Base-by-base conservation (phyloP, 2,888 invertebrate species). In the Automeris io region DNA sequence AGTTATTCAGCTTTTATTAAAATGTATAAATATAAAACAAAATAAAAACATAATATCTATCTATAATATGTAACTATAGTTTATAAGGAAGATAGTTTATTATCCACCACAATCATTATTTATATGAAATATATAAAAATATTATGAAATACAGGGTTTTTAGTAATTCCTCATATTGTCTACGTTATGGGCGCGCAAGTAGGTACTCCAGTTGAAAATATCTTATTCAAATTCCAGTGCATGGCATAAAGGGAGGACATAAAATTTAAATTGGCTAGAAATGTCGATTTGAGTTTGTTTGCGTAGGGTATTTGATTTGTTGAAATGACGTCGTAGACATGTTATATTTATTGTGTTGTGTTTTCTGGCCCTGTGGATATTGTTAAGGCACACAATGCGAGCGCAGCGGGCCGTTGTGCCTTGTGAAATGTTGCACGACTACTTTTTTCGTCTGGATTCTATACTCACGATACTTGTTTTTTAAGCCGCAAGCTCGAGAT, bases 391-490 rank as follows among this genome's bases (percentile, higher is more conserved):
- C 85, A 85, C 83, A 86, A 86, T 80, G 73, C 72, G 66, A 75
- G 76, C 76, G 80, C 81, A 79, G 67, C 80, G 74, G 81, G 83
- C 85, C 85, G 82, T 74, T 80, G 86, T 73, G 83, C 83, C 80
- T 78, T 76, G 80, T 82, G 83, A 85, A 85, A 86, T 86, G 86
- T 86, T 85, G 86, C 78, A 65, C 81, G 83, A 85, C 86, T 81
- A 83, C 85, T 86, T 86, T 86, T 86, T 85, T 85, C 86, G 85
- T 86, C 86, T 85, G 86, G 83, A 82, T 80, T 81, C 73, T 82
- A 75, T 70, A 85, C 81, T 82, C 79, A 76, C 74, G 71, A 75
- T 82, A 74, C 72, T 85, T 70, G 79, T 85, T 85, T 83, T 85
- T 85, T 82, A 75, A 76, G 73, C 80, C 73, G 75, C 72, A 75